Base-by-base conservation (phyloP, 2,888 invertebrate species). In the Bimastos eiseni region DNA sequence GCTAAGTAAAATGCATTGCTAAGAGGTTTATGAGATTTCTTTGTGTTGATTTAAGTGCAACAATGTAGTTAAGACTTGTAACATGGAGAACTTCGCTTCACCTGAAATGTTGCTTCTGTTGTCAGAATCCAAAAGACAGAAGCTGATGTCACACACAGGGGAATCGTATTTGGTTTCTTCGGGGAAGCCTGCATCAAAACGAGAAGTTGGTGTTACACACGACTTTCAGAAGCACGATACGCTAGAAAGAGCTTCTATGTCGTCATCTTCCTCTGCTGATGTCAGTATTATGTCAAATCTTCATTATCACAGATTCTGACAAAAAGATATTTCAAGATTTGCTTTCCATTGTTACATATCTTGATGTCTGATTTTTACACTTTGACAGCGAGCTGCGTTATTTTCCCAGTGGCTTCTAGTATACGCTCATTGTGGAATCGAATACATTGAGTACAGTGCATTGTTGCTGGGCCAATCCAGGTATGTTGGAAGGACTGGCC, bases 61-160 rank as follows among this genome's bases (percentile, higher is more conserved):
- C 44, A 44, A 44, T n/a, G 70, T n/a, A 11, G 30, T 49, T 21
- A n/a, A 8, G 8, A 70, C n/a, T 70, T 70, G 19, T 49, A 30
- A 70, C 11, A 13, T 70, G 70, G n/a, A 70, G n/a, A 70, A 70
- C n/a, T 70, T 30, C n/a, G 2, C 70, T 70, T 70, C 30, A n/a
- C 8, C 30, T n/a, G 17, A n/a, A 70, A 21, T 86, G 34, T 86
- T 86, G 4, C 37, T 86, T 86, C 86, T 86, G 86, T 86, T 34
- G 24, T 8, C 36, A 86, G 86, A 86, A 86, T 86, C 86, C 34
- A 86, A 86, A 70, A 70, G 70, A 70, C 70, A 70, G 86, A 34
- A 86, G 86, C 24, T 86, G 34, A 86, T 86, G 86, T 86, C 86
- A 70, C 70, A 70, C n/a, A 11, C 24, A 3, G 55, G 30, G 24